Conservation (phyloP, 2,888 invertebrate species). For the Digitonthophagus gazella region DNA sequence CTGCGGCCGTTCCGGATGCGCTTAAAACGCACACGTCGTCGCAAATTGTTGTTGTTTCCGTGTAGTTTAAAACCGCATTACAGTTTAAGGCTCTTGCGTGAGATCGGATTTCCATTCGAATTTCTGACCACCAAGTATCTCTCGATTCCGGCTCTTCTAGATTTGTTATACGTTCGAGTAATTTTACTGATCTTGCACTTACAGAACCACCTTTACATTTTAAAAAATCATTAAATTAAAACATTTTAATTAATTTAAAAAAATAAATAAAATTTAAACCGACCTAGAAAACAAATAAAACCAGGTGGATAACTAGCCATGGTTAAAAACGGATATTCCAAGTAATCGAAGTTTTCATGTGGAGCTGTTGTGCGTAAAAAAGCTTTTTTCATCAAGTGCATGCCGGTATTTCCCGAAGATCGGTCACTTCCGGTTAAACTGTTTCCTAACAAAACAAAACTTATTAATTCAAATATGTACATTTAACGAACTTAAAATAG, state of each 20-base stretch:
- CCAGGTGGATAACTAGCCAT: slow-evolving; percentile 87
- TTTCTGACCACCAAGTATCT: slow-evolving; percentile 96
- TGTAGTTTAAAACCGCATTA: slow-evolving; percentile 91
- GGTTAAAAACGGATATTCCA: slow-evolving; percentile 95
- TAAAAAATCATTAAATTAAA: slow-evolving; percentile 25
- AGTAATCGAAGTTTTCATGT: slow-evolving; percentile 79
- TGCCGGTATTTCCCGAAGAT: slow-evolving; percentile 58
- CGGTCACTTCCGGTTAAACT: slow-evolving; percentile 69
- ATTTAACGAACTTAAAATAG: no score
- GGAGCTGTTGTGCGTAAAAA: slow-evolving; percentile 66
- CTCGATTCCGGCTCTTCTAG: slow-evolving; percentile 88
- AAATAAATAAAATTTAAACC: slow-evolving; percentile 33
- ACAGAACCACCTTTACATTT: slow-evolving; percentile 82
- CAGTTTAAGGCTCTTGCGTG: slow-evolving; percentile 91
- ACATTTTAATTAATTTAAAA: not conserved
- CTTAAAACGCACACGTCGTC: slow-evolving; percentile 95
- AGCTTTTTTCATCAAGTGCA: slow-evolving; percentile 57
- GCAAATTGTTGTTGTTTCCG: slow-evolving; percentile 89
- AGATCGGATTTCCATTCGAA: slow-evolving; percentile 91
- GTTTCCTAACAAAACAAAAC: slow-evolving; percentile 61
- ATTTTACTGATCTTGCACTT: slow-evolving; percentile 79
- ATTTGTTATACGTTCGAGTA: slow-evolving; percentile 77
- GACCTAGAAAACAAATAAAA: slow-evolving; percentile 85
- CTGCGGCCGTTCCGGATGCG: slow-evolving; percentile 91
- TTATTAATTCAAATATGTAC: no score